Percentiles rank a stretch among this genome's conserved stretches.
Conservation (phyloP, 2,888 invertebrate species). For the Euproctis similis region DNA sequence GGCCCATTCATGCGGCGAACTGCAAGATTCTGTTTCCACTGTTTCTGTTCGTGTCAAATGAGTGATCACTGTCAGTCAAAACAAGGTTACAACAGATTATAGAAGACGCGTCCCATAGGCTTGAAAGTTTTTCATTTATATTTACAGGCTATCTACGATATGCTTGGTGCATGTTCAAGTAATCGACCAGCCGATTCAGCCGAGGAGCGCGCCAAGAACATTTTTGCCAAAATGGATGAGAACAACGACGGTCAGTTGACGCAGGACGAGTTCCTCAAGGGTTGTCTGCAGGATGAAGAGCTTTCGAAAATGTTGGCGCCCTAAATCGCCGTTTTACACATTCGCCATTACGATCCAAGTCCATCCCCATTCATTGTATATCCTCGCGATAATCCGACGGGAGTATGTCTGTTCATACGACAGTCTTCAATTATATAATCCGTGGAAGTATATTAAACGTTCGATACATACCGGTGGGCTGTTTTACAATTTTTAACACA, state of each 20-base stretch:
- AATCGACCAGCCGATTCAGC: conserved; percentile 97
- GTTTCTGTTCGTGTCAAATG: no score
- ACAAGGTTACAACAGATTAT: no score
- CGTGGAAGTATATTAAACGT: no score
- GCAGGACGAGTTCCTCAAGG: conserved; percentile 98
- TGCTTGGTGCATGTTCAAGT: conserved; percentile 98
- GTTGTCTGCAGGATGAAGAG: conserved; percentile 97
- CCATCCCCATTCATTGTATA: conserved; percentile 30
- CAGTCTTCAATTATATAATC: conserved; percentile 19
- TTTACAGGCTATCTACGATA: conserved; percentile 98
- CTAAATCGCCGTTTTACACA: conserved; percentile 69
- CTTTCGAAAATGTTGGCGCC: conserved; percentile 95
- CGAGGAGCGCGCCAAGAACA: conserved; percentile 98
- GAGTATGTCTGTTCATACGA: conserved; percentile 34
- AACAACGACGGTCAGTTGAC: conserved; percentile 99
- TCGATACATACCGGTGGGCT: conserved; percentile 4
- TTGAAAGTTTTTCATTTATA: no score
- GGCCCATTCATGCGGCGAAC: no score
- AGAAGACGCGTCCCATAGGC: no score
- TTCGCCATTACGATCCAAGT: conserved; percentile 28
- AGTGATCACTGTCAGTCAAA: no score
- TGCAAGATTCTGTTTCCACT: no score
- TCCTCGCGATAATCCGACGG: conserved; percentile 47
- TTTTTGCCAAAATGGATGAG: conserved; percentile 99
- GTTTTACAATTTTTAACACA: conserved; percentile 7